Evolutionary conservation across 2,797 vertebrate species (phyloP).

Genomic region (Kryptopterus vitreolus): DNA sequence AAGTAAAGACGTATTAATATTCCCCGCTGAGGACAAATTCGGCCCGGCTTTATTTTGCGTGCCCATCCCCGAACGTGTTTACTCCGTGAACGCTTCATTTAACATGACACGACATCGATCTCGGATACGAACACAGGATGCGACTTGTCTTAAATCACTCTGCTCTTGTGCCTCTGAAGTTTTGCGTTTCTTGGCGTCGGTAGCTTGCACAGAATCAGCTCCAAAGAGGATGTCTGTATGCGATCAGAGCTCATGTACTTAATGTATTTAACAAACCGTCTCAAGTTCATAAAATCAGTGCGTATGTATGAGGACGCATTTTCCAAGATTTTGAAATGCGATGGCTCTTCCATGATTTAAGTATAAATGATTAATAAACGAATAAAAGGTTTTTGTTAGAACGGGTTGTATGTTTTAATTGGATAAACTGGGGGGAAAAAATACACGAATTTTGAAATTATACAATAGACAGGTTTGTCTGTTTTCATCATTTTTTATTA

Average conservation of each 20-base stretch:
- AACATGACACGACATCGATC: not conserved
- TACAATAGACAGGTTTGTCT: no score
- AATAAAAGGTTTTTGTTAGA: no score
- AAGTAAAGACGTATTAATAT: not conserved
- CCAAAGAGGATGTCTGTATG: conserved; percentile 8
- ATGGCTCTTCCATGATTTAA: not conserved
- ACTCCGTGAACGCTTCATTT: not conserved
- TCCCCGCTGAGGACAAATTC: not conserved
- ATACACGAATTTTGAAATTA: not conserved
- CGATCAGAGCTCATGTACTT: not conserved
- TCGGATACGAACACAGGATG: conserved; percentile 10
- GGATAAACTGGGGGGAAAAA: not conserved
- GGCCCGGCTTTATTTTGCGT: not conserved
- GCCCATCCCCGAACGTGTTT: not conserved
- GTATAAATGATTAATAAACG: no score
- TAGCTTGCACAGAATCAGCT: not conserved
- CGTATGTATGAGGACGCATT: not conserved
- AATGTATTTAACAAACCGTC: no score
- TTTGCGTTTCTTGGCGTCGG: conserved; percentile 11
- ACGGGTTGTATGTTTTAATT: not conserved
- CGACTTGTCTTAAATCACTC: conserved; percentile 16
- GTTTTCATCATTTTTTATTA: not conserved
- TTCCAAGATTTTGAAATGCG: not conserved
- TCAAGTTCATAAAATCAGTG: not conserved
- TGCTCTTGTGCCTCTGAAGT: not conserved